Base-by-base conservation (phyloP, 2,888 invertebrate species). In the Torymus auratus region DNA sequence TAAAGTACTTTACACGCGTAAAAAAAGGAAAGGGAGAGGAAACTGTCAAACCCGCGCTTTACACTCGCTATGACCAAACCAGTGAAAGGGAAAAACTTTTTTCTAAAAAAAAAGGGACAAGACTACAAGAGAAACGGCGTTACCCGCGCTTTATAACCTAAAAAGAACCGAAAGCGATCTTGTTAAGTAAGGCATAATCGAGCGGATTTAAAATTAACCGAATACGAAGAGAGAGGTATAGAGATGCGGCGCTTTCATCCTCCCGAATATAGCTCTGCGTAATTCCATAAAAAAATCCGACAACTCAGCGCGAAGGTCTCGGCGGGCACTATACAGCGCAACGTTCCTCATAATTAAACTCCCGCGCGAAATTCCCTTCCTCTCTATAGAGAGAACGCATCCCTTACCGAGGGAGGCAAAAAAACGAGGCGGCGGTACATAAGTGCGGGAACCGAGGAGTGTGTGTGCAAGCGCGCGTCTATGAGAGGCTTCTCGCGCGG, bases 261-360 rank as follows among this genome's bases (percentile, higher is more conserved):
- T 20, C 52, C 60, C 52, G 13, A n/a, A 11, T n/a, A n/a, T n/a
- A n/a, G n/a, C n/a, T n/a, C 55, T 62, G 64, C 20, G 20, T 81
- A 81, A 81, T 81, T 81, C 61, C 53, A 81, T 73, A 77, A 81
- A 81, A 55, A 80, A 81, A 77, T 72, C 60, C 71, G 77, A 50
- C 62, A 53, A 62, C 64, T 80, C 80, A 76, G 76, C 65, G 50
- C 7, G 50, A 12, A 10, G 17, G 56, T 20, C 17, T 14, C 28
- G n/a, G 17, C 14, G 53, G 23, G 14, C 14, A n/a, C 14, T 20
- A 14, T 14, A 53, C 62, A 50, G 5, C 28, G 65, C 77, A 71
- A 71, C 52, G 75, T 70, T 75, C 60, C 69, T 80, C 71, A 67
- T 80, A 80, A 80, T 80, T 80, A 80, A 80, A 80, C 80, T 53